Conservation (phyloP, 53 echinoderm and acorn worm species). For the Arbacia lixula region DNA sequence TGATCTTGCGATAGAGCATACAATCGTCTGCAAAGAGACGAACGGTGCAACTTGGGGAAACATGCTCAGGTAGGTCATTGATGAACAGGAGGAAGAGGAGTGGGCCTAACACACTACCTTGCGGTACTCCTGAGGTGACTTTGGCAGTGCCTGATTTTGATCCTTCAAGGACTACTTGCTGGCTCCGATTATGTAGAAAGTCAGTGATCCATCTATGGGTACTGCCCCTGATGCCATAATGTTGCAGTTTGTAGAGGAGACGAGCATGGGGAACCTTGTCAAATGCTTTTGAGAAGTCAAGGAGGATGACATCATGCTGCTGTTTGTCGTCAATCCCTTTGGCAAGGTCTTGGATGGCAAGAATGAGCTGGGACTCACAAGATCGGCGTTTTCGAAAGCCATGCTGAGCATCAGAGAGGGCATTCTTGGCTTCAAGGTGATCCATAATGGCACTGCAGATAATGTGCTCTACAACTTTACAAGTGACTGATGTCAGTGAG, state of each 20-base stretch:
- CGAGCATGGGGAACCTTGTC: conserved; percentile 49
- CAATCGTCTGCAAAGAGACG: conserved; percentile 65
- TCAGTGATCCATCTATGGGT: conserved; percentile 39
- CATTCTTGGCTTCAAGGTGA: too few species aligned
- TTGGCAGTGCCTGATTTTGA: conserved; percentile 10
- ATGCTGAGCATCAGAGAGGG: too few species aligned
- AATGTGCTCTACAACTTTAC: conserved; percentile 49
- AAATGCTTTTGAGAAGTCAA: conserved; percentile 48
- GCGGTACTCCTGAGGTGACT: conserved; percentile 63
- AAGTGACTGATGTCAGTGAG: conserved; percentile 38
- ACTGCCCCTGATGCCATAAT: conserved; percentile 34
- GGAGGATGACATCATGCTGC: conserved; percentile 35
- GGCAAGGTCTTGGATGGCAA: too few species aligned
- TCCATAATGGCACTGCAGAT: too few species aligned
- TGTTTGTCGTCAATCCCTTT: conserved; percentile 37
- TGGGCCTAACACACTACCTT: conserved; percentile 61
- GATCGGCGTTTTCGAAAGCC: too few species aligned
- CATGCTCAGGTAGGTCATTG: conserved; percentile 58
- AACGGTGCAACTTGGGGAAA: conserved; percentile 35
- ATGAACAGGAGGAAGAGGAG: conserved; percentile 61
- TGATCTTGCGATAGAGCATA: conserved; percentile 60
- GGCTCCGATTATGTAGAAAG: conserved; percentile 40
- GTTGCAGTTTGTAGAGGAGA: conserved; percentile 37
- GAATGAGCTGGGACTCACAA: too few species aligned
- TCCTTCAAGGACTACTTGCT: conserved; percentile 59